Base-by-base conservation (phyloP, 2,888 invertebrate genomes). In the Malthinus seriepunctatus region DNA sequence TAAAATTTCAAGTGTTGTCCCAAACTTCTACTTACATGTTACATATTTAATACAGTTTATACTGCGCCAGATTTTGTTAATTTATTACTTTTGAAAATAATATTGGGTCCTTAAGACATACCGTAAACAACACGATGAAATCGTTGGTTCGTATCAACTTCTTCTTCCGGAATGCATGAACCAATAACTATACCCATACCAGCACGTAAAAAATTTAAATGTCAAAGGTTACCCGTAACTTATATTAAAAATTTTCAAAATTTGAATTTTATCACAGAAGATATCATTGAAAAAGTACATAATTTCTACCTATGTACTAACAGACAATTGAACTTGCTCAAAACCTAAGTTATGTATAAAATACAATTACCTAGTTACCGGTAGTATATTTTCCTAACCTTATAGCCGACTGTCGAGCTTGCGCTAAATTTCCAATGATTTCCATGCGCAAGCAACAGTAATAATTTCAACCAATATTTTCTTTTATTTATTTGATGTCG, bases 121-220 rank as follows among this genome's bases (percentile, higher is more conserved):
- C 82, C 82, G 69, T 80, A 81, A 66, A 81, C 78, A 50, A 80
- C 77, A 58, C 79, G 73, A 65, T 78, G 76, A 65, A 73, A 78
- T 68, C 72, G 73, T 67, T 67, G 73, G 67, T 71, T 70, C 45
- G 68, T 67, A 73, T 86, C 86, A 59, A 82, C 83, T 74, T 87
- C 86, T 51, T 85, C 84, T 69, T 86, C 86, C 59, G 88, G 87
- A 74, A 88, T 86, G 76, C 88, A 88, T 51, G 88, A 87, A 69
- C 88, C 88, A 65, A 88, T 86, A 68, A 88, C 87, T 75, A 88
- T 87, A 66, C 88, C 88, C 88, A 88, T 88, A 62, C 60, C 69
- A 64, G 74, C 73, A 73, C 44, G 14, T 34, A 32, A 51, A 59
- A 51, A 34, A 44, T 33, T 35, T 49, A 70, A 69, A 70, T 69